Evolutionary conservation across 2,113 vertebrate species (phyloP).

Genomic region (Sporophila hypoxantha): DNA sequence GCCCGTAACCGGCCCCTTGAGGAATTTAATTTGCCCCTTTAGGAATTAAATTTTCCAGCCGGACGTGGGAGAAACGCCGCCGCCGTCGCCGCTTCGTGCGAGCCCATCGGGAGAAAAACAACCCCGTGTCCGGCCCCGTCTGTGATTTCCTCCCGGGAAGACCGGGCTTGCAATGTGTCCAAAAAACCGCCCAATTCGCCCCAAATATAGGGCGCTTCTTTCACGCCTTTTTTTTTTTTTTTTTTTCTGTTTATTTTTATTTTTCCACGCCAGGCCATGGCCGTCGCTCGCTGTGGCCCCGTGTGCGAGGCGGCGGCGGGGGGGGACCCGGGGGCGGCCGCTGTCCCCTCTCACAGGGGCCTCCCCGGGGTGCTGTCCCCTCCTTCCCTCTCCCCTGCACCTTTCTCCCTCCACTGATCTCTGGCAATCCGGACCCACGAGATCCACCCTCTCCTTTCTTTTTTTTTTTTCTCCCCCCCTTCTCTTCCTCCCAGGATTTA

Average conservation of each 20-base stretch:
- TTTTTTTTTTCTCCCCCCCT: neutral
- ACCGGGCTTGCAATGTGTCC: neutral
- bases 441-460: constrained; percentile 15
- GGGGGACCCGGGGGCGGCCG: neutral
- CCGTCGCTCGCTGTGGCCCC: neutral
- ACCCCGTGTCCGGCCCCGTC: neutral
- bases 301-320: neutral
- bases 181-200: neutral
- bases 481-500: constrained; percentile 44
- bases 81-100: neutral
- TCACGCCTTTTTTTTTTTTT: neutral
- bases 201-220: neutral
- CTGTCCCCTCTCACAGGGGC: neutral
- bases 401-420: neutral
- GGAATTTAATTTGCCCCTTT: neutral
- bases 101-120: constrained; percentile 9
- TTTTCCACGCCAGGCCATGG: neutral
- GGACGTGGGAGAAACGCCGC: neutral
- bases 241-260: neutral
- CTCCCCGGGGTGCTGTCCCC: neutral
- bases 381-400: neutral
- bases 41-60: constrained; percentile 6
- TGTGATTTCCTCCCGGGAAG: constrained; percentile 9
- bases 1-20: neutral
- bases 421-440: neutral